A percentile compares a stretch with the other conserved stretches of the same genome.
phyloP scores from a whole-genome alignment of 2,888 invertebrate genomes.

The Automeris io region DNA sequence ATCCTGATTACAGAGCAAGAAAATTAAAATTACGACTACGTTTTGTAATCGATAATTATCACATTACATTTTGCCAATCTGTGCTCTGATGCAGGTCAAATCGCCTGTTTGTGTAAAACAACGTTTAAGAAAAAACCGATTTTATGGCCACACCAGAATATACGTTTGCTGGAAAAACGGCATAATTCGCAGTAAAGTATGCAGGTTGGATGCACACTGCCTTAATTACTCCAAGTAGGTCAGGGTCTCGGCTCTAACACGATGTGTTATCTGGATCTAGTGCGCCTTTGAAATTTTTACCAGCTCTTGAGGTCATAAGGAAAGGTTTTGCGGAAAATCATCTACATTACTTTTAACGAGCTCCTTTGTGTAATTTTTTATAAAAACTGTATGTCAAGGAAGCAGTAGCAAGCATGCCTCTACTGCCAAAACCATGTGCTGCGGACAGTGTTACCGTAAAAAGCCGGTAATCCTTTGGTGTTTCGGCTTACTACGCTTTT shows the following conservation, averaged over 20 bases:
- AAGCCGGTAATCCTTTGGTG: too few relatives aligned
- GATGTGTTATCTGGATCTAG: conserved; percentile 6
- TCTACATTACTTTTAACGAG: background rate
- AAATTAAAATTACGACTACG: too few relatives aligned
- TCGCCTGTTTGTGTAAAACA: too few relatives aligned
- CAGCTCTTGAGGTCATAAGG: background rate
- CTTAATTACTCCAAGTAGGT: conserved; percentile 31
- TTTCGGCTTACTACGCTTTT: too few relatives aligned
- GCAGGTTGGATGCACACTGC: conserved; percentile 26
- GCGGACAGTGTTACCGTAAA: too few relatives aligned
- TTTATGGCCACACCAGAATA: conserved; percentile 18
- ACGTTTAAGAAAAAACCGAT: background rate
- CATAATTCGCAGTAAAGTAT: conserved; percentile 30
- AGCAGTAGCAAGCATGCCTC: too few relatives aligned
- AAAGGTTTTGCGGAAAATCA: background rate
- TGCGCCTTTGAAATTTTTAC: background rate
- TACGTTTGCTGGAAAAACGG: conserved; percentile 26
- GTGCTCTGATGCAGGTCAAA: too few relatives aligned
- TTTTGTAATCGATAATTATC: too few relatives aligned
- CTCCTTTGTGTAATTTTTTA: background rate
- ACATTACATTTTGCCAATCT: too few relatives aligned
- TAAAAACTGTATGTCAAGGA: too few relatives aligned
- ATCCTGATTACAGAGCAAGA: too few relatives aligned
- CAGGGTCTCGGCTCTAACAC: conserved; percentile 22
- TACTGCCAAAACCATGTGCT: too few relatives aligned